These are phyloP conservation scores for Hydrolagus colliei DNA, from an alignment of 2,797 vertebrate species.

Conservation along the genomic window DNA sequence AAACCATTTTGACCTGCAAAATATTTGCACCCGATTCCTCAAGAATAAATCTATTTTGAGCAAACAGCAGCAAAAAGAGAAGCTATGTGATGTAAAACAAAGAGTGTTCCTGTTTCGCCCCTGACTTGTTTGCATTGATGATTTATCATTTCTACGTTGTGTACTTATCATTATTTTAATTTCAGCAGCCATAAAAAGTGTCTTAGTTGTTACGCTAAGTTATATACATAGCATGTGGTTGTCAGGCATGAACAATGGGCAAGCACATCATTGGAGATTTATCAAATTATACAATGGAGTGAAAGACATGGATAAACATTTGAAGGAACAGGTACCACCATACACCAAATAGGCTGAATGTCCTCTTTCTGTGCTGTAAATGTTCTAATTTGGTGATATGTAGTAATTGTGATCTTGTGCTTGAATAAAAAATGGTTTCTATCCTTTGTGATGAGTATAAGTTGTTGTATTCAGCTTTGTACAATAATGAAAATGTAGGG, in stretches of 20 bases:
- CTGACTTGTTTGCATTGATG: background rate
- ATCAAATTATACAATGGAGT: background rate
- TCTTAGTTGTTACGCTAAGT: background rate
- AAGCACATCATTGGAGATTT: background rate
- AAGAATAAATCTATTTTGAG: constrained; percentile 24
- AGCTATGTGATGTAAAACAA: background rate
- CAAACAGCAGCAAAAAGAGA: background rate
- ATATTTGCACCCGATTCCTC: constrained; percentile 27
- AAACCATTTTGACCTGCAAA: constrained; percentile 33
- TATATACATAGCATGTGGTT: background rate
- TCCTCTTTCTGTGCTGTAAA: too few species aligned
- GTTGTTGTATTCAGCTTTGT: background rate
- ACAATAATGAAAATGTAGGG: too few species aligned
- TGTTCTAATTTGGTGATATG: too few species aligned
- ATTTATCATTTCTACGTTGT: background rate
- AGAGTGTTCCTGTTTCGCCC: background rate
- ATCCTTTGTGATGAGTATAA: background rate
- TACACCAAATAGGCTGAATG: too few species aligned
- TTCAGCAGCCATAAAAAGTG: background rate
- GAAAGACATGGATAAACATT: background rate
- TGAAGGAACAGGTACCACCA: too few species aligned
- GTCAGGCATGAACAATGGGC: too few species aligned
- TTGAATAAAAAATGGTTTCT: constrained; percentile 8
- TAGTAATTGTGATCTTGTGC: constrained; percentile 1
- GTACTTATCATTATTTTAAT: background rate